Evolutionary conservation across 1,140 invertebrate genomes (phyloP).

Genomic region (Cecropterus lyciades): DNA sequence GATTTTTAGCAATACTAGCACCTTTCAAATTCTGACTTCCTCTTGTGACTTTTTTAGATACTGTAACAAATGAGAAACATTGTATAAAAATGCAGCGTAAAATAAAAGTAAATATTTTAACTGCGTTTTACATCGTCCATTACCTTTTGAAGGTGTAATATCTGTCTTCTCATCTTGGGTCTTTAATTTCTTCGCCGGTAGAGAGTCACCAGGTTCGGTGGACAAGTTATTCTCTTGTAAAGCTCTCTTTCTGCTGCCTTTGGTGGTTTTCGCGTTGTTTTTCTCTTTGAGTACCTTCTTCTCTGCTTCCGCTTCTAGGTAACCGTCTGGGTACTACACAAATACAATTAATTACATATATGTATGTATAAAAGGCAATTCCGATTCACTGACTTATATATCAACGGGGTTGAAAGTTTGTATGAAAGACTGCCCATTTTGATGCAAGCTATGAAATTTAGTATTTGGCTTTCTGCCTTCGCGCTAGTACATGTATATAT

Average conservation of each 20-base stretch:
- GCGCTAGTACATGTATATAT: too few relatives aligned
- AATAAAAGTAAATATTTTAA: slow-evolving; percentile 11
- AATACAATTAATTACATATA: too few relatives aligned
- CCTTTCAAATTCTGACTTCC: slow-evolving; percentile 42
- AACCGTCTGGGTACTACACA: slow-evolving; percentile 92
- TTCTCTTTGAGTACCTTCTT: slow-evolving; percentile 74
- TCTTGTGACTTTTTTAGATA: not conserved
- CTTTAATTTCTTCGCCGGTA: slow-evolving; percentile 59
- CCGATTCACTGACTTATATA: too few relatives aligned
- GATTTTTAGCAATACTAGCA: slow-evolving; percentile 49
- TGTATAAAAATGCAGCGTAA: not conserved
- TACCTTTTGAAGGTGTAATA: not conserved
- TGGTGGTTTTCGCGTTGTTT: slow-evolving; percentile 40
- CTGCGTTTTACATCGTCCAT: slow-evolving; percentile 22
- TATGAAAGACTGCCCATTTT: too few relatives aligned
- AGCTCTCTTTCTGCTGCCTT: slow-evolving; percentile 55
- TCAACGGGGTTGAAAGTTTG: too few relatives aligned
- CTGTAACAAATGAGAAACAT: not conserved
- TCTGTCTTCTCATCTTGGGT: slow-evolving; percentile 14
- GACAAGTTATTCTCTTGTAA: slow-evolving; percentile 58
- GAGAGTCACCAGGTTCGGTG: slow-evolving; percentile 48
- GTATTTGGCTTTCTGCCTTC: too few relatives aligned
- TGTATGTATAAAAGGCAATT: too few relatives aligned
- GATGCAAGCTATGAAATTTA: too few relatives aligned
- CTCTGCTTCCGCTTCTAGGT: slow-evolving; percentile 87